Evolutionary conservation across 2,888 invertebrate species (phyloP), one percentile per base, ranked within the genome.

Genomic region (Lissonota sp.): DNA sequence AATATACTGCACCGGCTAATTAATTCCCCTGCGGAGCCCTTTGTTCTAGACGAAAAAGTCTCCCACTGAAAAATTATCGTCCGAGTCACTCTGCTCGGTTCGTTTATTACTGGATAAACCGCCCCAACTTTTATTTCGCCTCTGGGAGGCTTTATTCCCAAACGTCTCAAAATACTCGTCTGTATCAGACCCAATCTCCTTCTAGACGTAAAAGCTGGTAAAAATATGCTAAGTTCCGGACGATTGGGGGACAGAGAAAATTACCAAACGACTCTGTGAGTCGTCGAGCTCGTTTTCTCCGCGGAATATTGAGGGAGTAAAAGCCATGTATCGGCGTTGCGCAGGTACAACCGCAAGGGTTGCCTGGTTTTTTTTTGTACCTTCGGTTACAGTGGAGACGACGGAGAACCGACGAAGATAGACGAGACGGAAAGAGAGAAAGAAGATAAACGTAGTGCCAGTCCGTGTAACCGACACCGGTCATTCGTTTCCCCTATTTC

Each of bases 401-500:
- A 51, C 57, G 26, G 72, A 79, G 70, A 79, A 62, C 16, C 55
- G 49, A 49, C 53, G 46, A 58, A 74, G 77, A 37, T 77, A 44
- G 70, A 70, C 57, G 70, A 62, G 49, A 67, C 74, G 53, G 79
- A 71, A 71, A 75, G 72, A 66, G 55, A 64, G 69, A 39, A 72
- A 74, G 67, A 76, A 79, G 73, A 84, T 77, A 85, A 82, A 83
- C 74, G 86, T 86, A 88, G 84, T 91, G 88, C 90, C 91, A 91
- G 90, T 87, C 75, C 78, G 85, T 91, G 91, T 91, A 91, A 91
- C 90, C 87, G 91, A 91, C 90, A 91, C 91, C 91, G 89, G 90
- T 89, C 90, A 89, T 89, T 90, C 88, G 88, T 87, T 85, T 87
- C 87, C 88, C 87, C 84, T 83, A 79, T 86, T 89, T 87, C 87